A percentile compares a stretch with the other conserved stretches of the same genome.
These are phyloP conservation scores for Dinomys branickii DNA, from an alignment of 2,113 vertebrate species.

Conservation along the genomic window DNA sequence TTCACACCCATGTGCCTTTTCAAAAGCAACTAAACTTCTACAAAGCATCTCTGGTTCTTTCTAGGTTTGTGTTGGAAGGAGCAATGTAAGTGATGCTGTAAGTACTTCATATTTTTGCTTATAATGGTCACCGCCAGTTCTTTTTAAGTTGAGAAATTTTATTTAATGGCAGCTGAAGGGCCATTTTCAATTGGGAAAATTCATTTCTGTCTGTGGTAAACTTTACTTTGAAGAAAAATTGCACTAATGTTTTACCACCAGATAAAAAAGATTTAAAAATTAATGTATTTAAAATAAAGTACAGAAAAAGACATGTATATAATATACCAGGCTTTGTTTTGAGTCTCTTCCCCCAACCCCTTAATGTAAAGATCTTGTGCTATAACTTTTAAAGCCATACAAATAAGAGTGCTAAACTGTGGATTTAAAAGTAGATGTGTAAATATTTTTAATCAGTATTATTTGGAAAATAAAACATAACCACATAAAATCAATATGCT, in stretches of 20 bases:
- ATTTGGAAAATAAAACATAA: conserved; percentile 88
- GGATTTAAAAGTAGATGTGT: conserved; percentile 86
- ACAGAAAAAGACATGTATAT: conserved; percentile 82
- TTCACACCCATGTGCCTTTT: conserved; percentile 86
- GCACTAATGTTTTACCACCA: conserved; percentile 83
- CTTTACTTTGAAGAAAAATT: conserved; percentile 81
- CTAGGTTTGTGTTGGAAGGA: conserved; percentile 77
- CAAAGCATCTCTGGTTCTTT: conserved; percentile 80
- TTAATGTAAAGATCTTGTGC: conserved; percentile 85
- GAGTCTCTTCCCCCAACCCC: conserved; percentile 72
- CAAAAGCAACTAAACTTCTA: conserved; percentile 78
- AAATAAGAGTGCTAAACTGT: conserved; percentile 87
- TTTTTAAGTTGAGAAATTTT: conserved; percentile 74
- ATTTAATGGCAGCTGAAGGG: conserved; percentile 73
- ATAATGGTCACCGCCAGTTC: conserved; percentile 75
- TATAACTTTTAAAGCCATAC: conserved; percentile 89
- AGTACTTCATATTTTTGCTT: conserved; percentile 85
- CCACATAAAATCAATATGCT: conserved; percentile 80
- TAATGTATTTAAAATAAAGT: conserved; percentile 81
- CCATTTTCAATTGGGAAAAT: conserved; percentile 74
- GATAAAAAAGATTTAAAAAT: conserved; percentile 82
- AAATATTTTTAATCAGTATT: conserved; percentile 89
- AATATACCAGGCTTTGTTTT: conserved; percentile 85
- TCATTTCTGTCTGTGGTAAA: conserved; percentile 80
- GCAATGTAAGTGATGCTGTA: conserved; percentile 80